Evolutionary conservation across 2,113 vertebrate genomes (phyloP), one percentile per base, ranked within the genome.

Genomic region (Strigops habroptila): DNA sequence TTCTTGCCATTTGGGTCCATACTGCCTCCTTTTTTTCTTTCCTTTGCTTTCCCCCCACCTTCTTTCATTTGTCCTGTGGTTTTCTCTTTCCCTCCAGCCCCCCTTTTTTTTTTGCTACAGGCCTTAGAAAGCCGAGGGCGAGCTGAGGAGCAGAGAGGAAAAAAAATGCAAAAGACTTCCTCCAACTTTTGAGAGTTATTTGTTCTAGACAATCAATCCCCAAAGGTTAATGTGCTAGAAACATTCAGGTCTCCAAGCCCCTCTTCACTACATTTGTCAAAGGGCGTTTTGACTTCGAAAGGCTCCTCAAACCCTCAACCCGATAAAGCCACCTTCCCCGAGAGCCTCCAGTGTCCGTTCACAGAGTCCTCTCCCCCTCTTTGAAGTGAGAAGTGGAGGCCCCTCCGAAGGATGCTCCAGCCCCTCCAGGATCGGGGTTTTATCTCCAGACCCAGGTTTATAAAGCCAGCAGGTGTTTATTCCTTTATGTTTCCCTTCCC

Each of bases 121-220:
- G 91, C 93, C 96, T 95, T 96, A 93, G 89, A 90, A 90, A 86
- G 71, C 68, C 82, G 77, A 92, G 27, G 53, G 68, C 83, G 75
- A 88, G 73, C 85, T 76, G 76, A 88, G 88, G 68, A 94, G n/a
- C 1, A 1, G 18, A 81, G 55, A 44, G 60, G 14, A 23, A 84
- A 75, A 82, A 70, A 52, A 60, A 62, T 18, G 64, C 73, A 52
- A 39, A 95, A 41, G 69, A 82, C 91, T 91, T 96, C 80, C 48
- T 96, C 62, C 86, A 95, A 93, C 91, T 94, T 95, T 69, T 65
- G 67, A 75, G 90, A 88, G 78, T 95, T 95, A 89, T 55, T 97
- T 95, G 67, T 77, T 74, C 91, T 90, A 92, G 91, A 74, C 91
- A 91, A 62, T 85, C 82, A 71, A 43, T 52, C 76, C 80, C 91